A percentile compares a stretch with the other conserved stretches of the same genome.
These are phyloP conservation scores for Enteromius argenteus DNA, from an alignment of 2,797 vertebrate species.

Conservation along the genomic window DNA sequence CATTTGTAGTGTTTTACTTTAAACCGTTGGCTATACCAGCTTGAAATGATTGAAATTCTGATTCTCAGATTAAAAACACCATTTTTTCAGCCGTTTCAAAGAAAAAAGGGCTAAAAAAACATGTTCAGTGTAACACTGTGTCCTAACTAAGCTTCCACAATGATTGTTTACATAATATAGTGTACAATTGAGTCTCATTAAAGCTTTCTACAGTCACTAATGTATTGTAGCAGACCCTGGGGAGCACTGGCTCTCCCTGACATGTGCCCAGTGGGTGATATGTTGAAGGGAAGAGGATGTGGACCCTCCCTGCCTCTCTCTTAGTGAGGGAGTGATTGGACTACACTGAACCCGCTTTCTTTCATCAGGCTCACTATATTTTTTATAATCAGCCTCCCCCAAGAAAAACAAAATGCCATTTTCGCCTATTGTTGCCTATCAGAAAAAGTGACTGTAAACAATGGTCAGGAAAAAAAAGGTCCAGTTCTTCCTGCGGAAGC, in stretches of 20 bases:
- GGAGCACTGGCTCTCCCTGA: not conserved
- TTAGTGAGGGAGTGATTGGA: slow-evolving; percentile 15
- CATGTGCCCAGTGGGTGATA: slow-evolving; percentile 25
- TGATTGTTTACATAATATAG: slow-evolving; percentile 11
- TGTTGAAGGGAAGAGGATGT: slow-evolving; percentile 31
- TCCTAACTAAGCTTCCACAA: not conserved
- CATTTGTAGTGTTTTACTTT: not conserved
- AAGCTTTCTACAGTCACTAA: not conserved
- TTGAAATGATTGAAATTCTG: not conserved
- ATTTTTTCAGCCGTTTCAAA: not conserved
- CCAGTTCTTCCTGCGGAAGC: slow-evolving; percentile 75
- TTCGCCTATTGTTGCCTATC: slow-evolving; percentile 78
- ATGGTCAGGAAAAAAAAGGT: slow-evolving; percentile 64
- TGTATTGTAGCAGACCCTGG: slow-evolving; percentile 3
- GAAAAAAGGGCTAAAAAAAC: not conserved
- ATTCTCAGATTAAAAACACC: not conserved
- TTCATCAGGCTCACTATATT: slow-evolving; percentile 51
- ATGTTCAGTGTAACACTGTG: not conserved
- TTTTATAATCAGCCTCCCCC: slow-evolving; percentile 65
- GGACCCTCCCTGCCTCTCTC: slow-evolving; percentile 44
- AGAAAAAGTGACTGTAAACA: slow-evolving; percentile 77
- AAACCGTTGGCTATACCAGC: not conserved
- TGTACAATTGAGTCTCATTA: slow-evolving; percentile 13
- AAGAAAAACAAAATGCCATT: slow-evolving; percentile 79
- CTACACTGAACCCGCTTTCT: slow-evolving; percentile 17